Base-by-base conservation (phyloP, 2,113 vertebrate genomes). In the Mormyrus iriodes region DNA sequence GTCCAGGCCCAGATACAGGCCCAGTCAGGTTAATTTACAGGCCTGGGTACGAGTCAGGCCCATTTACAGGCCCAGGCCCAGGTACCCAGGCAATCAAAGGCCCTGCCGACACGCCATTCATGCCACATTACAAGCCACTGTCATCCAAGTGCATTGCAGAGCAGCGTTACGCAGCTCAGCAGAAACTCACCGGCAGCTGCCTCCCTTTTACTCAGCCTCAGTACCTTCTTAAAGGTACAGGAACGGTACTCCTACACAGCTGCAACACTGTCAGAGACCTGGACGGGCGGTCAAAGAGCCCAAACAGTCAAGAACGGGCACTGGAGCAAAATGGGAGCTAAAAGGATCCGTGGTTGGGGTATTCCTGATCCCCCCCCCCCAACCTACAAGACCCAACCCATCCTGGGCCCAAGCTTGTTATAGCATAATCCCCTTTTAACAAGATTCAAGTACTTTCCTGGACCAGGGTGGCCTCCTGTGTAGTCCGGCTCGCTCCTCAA, bases 391-490 rank as follows among this genome's bases (percentile, higher is more conserved):
- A 65, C 58, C 58, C 58, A 2, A 12, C 48, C 65, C 35, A 27
- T 42, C 35, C 91, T 55, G 3, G 46, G 85, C 87, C 91, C 92
- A 86, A 87, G 88, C 90, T 84, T 0, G 87, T 93, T 91, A 90
- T 85, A 17, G 39, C 42, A 83, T 95, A 95, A 95, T 95, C 94
- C 93, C 86, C 90, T 92, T 93, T 94, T 95, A 95, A 95, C 87
- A 21, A 95, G 87, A 69, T 86, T 85, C 73, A 83, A 88, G 35
- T 24, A n/a, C 10, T 27, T 24, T 46, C 24, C 0, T 51, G 15
- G 76, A 42, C 39, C 39, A 82, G 17, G 35, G 42, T 44, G 39
- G 76, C 42, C 76, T 44, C 76, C 76, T 42, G 39, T 42, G 76
- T 3, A 82, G 76, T 82, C 39, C 35, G 76, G 61, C 61, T 69